Evolutionary conservation across 2,888 invertebrate genomes (phyloP).

Genomic region (Troides aeacus): DNA sequence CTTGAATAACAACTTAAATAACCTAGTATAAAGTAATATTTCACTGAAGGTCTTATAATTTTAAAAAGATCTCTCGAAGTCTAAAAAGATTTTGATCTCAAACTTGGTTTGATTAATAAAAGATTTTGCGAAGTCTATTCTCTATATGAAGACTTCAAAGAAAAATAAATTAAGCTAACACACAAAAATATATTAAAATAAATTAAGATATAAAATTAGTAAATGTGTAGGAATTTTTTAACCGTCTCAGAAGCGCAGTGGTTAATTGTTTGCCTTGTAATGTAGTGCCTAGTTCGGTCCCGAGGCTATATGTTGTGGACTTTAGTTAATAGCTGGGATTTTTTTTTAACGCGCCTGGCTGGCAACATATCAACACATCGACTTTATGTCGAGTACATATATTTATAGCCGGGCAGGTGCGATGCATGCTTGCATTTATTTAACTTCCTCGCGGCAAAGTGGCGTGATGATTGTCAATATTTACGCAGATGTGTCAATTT

Average conservation of each 20-base stretch:
- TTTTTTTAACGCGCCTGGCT: no score
- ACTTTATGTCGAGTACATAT: conserved; percentile 5
- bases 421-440: conserved; percentile 53
- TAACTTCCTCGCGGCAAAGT: conserved; percentile 52
- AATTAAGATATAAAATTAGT: no score
- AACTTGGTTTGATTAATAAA: not conserved
- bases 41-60: no score
- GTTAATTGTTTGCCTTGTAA: no score
- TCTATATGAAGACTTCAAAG: not conserved
- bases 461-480: conserved; percentile 73
- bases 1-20: no score
- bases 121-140: not conserved
- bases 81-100: not conserved
- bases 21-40: no score
- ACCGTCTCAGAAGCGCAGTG: no score
- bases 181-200: no score
- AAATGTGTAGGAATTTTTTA: no score
- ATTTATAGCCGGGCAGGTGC: conserved; percentile 46
- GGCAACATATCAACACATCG: not conserved
- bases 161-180: not conserved
- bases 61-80: no score
- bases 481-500: conserved; percentile 68
- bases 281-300: no score
- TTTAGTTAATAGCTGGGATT: not conserved
- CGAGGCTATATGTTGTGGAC: no score